Base-by-base conservation (phyloP, 2,113 vertebrate genomes). In the Gadus chalcogrammus region DNA sequence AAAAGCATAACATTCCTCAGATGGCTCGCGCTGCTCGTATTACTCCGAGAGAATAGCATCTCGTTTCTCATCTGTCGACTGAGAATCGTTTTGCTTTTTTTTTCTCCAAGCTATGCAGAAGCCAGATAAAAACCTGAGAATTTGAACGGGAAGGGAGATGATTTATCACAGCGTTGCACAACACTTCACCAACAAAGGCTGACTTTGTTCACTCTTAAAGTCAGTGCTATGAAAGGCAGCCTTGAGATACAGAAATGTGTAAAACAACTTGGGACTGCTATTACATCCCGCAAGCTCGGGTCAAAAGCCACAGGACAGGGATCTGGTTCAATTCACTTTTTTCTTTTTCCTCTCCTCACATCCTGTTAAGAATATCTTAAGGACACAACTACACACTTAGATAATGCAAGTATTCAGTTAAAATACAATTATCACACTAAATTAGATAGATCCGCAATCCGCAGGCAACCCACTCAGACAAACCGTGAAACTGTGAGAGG, bases 191-290 rank as follows among this genome's bases (percentile, higher is more conserved):
- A 81, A 88, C 83, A 89, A 84, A 82, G 82, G 63, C 81, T 56
- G 83, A 80, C 82, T 85, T 80, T 89, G 84, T 88, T 89, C 84
- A 82, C 70, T 59, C 62, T 79, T 27, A 20, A 74, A 72, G 76
- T 82, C 80, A 82, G 63, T 74, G 72, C 65, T 53, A 85, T 86
- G 85, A 91, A 91, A 87, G 78, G 77, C 75, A 85, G 82, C 75
- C 79, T 86, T 89, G 78, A 89, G 80, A 83, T 82, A 76, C 80
- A 88, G 83, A 86, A 85, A 81, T 56, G 66, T 84, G 80, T 89
- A 84, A 84, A 85, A 89, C 80, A 84, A 77, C 80, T 59, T 79
- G 72, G 74, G 74, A 82, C 76, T 42, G 79, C 74, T 79, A 87
- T 87, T 85, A 83, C 74, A 80, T 87, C 90, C 89, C 76, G 81